Conservation (phyloP, 1,140 invertebrate species). For the Apis laboriosa region DNA sequence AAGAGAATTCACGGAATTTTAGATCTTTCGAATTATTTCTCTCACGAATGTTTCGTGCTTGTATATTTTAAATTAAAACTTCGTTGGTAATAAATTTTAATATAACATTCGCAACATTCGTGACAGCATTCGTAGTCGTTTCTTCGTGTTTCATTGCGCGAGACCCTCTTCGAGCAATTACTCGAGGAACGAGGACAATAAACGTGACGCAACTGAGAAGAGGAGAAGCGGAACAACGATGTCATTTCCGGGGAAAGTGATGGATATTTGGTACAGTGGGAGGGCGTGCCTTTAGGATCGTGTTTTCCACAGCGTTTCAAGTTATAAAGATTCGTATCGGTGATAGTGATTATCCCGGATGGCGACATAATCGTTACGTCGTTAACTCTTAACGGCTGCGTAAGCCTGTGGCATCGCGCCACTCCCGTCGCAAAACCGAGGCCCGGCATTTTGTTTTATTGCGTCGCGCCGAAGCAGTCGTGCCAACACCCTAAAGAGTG, state of each 20-base stretch:
- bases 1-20: neutral
- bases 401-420: slow-evolving; percentile 45
- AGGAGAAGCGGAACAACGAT: neutral
- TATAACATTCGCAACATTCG: no score
- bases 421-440: slow-evolving; percentile 21
- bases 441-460: slow-evolving; percentile 61
- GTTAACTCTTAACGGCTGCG: slow-evolving; percentile 75
- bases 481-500: slow-evolving; percentile 46
- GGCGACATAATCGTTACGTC: slow-evolving; percentile 77
- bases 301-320: slow-evolving; percentile 66
- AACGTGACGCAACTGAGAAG: neutral
- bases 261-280: neutral
- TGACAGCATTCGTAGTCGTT: no score
- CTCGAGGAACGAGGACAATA: neutral
- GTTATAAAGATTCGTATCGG: slow-evolving; percentile 77
- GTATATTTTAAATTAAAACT: no score
- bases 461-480: slow-evolving; percentile 51
- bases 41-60: no score
- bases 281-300: neutral
- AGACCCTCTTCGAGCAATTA: neutral
- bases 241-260: neutral
- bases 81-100: no score
- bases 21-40: neutral
- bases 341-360: slow-evolving; percentile 77
- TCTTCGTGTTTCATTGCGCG: no score